Evolutionary conservation across 2,888 invertebrate genomes (phyloP), one percentile per base, ranked within the genome.

Genomic region (Apodemia duryi): DNA sequence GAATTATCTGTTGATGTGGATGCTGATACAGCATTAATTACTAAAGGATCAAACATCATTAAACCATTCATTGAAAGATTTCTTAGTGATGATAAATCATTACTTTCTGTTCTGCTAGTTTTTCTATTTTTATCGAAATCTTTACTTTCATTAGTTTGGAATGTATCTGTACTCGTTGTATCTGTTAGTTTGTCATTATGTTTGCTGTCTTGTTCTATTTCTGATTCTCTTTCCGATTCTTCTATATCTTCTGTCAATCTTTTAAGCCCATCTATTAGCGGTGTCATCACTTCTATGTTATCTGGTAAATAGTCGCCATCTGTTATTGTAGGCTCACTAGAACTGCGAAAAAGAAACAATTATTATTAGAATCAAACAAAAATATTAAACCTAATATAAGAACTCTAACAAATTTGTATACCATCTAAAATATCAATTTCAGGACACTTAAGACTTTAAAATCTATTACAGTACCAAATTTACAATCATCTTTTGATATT

Each of bases 11-110:
- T 80, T 0, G 85, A 81, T 0, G 85, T 83, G 0, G 88, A 84
- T 0, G 86, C 83, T 0, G 74, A 65, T 0, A 85, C 82, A 1
- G 89, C 91, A 71, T 90, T 89, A 52, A 91, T 88, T 13, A 91
- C 87, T 13, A 92, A 71, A 0, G 92, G 92, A 71, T 92, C 92
- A 71, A 92, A 92, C 88, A 89, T 91, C 83, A 90, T 89, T 0
- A 92, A 79, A 1, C 91, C 92, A 69, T 85, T 90, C 0, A 90
- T 91, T 0, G 92, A 92, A 4, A 92, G 75, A 69, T 92, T 92
- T 72, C 91, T 82, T 4, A 91, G 73, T 0, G 89, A 86, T 0
- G 89, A 80, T 1, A 91, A 72, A 41, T 92, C 91, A 49, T 72
- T 79, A 46, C 46, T 46, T 62, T 92, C 91, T 0, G 82, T 71